These are phyloP conservation scores for Astreopora myriophthalma DNA, from an alignment of 64 coral and sea anemone genomes.

Conservation along the genomic window DNA sequence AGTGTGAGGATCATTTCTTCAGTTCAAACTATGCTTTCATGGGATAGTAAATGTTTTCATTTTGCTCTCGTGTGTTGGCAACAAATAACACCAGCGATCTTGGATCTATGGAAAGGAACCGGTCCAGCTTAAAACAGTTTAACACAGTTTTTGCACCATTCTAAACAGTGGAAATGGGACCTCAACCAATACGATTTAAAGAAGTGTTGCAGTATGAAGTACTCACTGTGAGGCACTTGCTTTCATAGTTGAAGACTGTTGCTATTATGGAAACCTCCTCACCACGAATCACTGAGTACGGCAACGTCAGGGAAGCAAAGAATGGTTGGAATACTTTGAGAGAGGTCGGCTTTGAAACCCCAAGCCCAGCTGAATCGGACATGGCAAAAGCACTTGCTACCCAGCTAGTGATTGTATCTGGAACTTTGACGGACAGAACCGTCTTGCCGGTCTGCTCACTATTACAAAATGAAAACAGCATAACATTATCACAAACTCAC, in stretches of 20 bases:
- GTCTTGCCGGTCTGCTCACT: slow-evolving; percentile 67
- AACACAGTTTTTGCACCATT: no score
- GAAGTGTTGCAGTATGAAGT: no score
- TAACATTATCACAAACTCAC: not conserved
- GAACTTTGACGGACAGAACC: slow-evolving; percentile 68
- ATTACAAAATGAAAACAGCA: not conserved
- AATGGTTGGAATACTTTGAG: slow-evolving; percentile 90
- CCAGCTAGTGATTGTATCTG: slow-evolving; percentile 95
- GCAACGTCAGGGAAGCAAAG: slow-evolving; percentile 87
- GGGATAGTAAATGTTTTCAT: no score
- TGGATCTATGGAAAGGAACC: no score
- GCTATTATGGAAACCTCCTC: slow-evolving; percentile 82
- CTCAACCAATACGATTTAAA: no score
- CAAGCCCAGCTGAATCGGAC: slow-evolving; percentile 82
- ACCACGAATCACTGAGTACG: slow-evolving; percentile 95
- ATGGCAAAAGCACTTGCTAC: slow-evolving; percentile 92
- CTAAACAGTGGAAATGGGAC: no score
- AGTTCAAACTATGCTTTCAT: no score
- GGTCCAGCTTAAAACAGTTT: no score
- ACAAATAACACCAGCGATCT: no score
- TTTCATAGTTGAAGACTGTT: slow-evolving; percentile 92
- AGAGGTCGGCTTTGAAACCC: slow-evolving; percentile 67
- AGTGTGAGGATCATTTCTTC: no score
- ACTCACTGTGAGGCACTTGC: slow-evolving; percentile 79
- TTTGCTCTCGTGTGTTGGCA: no score